phyloP scores from a whole-genome alignment of 2,797 vertebrate species.

The Sebastes trivittatus region DNA sequence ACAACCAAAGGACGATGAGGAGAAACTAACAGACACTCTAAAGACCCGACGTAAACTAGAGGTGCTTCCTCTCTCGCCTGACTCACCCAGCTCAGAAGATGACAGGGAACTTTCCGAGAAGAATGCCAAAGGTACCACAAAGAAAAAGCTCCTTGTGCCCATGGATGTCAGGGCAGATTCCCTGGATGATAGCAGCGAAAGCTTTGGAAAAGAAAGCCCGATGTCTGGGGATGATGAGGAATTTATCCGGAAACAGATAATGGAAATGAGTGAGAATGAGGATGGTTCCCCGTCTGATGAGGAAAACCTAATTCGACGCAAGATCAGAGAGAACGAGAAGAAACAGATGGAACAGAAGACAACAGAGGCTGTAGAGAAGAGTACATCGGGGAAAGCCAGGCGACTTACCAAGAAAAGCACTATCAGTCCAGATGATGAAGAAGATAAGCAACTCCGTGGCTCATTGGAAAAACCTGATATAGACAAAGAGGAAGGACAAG shows the following conservation, averaged over 20 bases:
- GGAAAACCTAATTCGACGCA: constrained; percentile 86
- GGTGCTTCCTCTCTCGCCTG: constrained; percentile 83
- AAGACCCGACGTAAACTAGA: constrained; percentile 84
- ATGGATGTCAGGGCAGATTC: constrained; percentile 87
- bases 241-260: constrained; percentile 94
- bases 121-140: constrained; percentile 69
- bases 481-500: constrained; percentile 72
- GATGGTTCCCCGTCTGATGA: constrained; percentile 94
- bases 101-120: constrained; percentile 82
- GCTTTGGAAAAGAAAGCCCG: constrained; percentile 91
- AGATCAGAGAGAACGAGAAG: constrained; percentile 86
- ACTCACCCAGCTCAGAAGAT: constrained; percentile 87
- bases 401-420: constrained; percentile 88
- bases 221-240: constrained; percentile 94
- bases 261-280: constrained; percentile 97
- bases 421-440: constrained; percentile 89
- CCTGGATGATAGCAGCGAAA: constrained; percentile 95
- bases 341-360: constrained; percentile 83
- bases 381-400: constrained; percentile 81
- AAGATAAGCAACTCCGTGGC: constrained; percentile 78
- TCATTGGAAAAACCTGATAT: constrained; percentile 81
- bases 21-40: constrained; percentile 82
- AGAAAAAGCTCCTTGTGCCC: constrained; percentile 85
- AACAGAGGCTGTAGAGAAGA: constrained; percentile 80
- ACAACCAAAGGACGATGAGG: constrained; percentile 76